Conservation (phyloP, 2,113 vertebrate species). For the Platysteira castanea region DNA sequence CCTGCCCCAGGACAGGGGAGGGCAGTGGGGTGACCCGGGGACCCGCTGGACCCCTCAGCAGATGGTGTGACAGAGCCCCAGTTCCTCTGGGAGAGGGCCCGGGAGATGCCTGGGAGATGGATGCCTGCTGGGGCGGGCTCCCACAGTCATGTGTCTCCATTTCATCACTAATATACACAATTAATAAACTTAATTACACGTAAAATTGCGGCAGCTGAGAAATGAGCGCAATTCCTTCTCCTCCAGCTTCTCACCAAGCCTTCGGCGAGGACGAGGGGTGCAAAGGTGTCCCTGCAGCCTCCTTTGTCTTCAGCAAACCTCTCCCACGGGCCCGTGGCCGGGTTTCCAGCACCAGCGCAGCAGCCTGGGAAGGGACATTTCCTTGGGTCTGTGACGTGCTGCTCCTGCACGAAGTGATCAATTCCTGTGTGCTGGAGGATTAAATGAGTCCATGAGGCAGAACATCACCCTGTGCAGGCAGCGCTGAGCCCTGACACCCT, state of each 20-base stretch:
- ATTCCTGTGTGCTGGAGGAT: not conserved
- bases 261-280: accelerated
- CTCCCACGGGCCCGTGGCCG: accelerated
- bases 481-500: not conserved
- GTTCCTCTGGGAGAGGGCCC: not conserved
- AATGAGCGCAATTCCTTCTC: not conserved
- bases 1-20: not conserved
- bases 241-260: not conserved
- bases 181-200: constrained; percentile 74
- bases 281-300: not conserved
- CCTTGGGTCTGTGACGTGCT: not conserved
- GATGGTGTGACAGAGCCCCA: not conserved
- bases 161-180: constrained; percentile 60
- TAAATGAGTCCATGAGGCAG: not conserved
- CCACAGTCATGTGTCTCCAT: constrained; percentile 56
- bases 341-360: not conserved
- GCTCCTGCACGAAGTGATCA: not conserved
- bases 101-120: not conserved
- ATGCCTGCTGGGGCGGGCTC: not conserved
- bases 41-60: not conserved
- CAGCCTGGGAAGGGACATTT: not conserved
- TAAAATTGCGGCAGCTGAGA: constrained; percentile 64
- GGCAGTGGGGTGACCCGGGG: not conserved
- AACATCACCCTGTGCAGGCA: accelerated
- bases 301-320: not conserved